Conservation (phyloP, 2,888 invertebrate species). For the Poecilobothrus nobilitatus region DNA sequence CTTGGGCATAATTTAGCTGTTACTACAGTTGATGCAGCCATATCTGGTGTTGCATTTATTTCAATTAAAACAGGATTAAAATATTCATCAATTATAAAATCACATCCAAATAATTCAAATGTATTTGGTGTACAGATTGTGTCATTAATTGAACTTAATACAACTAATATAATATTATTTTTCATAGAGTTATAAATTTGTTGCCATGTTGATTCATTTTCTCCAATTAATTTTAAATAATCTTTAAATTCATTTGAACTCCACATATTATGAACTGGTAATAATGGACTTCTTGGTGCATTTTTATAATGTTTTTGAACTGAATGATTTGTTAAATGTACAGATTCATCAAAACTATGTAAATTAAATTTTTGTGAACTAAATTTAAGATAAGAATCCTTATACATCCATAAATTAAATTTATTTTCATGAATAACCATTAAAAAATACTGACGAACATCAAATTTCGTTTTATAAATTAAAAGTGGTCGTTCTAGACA, state of each 20-base stretch:
- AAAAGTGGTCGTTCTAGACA: conserved; percentile 72
- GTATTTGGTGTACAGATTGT: conserved; percentile 60
- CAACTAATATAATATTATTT: conserved; percentile 67
- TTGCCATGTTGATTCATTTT: conserved; percentile 55
- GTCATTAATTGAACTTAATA: conserved; percentile 69
- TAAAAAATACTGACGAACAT: conserved; percentile 83
- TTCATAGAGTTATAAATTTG: conserved; percentile 78
- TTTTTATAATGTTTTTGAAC: conserved; percentile 66
- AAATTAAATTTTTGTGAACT: conserved; percentile 75
- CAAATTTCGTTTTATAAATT: conserved; percentile 80
- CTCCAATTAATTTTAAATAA: conserved; percentile 47
- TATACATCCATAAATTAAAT: conserved; percentile 79
- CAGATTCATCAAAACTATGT: conserved; percentile 69
- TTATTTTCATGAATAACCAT: conserved; percentile 60
- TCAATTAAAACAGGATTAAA: conserved; percentile 84
- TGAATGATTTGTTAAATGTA: conserved; percentile 82
- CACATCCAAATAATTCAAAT: conserved; percentile 87
- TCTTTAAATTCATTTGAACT: conserved; percentile 60
- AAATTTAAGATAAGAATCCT: conserved; percentile 75
- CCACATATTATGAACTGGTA: conserved; percentile 82
- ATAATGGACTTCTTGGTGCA: conserved; percentile 47
- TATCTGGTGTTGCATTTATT: conserved; percentile 83
- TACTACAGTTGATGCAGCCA: conserved; percentile 70
- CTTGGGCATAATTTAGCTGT: conserved; percentile 74
- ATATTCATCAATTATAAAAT: conserved; percentile 81